These are phyloP conservation scores for Irena cyanogastra DNA, from an alignment of 2,113 vertebrate species.

Conservation along the genomic window DNA sequence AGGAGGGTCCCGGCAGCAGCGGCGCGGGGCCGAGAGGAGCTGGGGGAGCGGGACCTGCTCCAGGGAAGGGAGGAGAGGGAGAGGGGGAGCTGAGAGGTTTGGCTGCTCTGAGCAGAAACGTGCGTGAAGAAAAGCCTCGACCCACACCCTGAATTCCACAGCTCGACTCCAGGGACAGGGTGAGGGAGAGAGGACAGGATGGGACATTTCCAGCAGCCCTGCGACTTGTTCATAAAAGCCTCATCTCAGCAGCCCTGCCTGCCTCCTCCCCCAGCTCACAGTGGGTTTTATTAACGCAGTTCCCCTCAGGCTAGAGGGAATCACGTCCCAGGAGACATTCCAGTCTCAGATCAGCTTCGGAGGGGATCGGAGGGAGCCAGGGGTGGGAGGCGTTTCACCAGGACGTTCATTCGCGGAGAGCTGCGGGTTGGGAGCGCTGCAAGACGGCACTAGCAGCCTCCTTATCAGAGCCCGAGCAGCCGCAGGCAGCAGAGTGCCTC, in stretches of 20 bases:
- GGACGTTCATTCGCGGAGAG: not conserved
- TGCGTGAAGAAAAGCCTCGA: not conserved
- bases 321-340: slow-evolving; percentile 54
- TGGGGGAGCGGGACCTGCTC: not conserved
- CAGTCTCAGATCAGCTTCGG: not conserved
- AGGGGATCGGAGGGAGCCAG: slow-evolving; percentile 34
- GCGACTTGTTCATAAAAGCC: not conserved
- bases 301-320: slow-evolving; percentile 49
- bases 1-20: not conserved
- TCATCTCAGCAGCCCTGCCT: not conserved
- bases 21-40: not conserved
- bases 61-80: not conserved
- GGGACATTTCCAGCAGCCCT: slow-evolving; percentile 26
- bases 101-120: not conserved
- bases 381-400: slow-evolving; percentile 19
- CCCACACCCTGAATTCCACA: slow-evolving; percentile 48
- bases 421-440: not conserved
- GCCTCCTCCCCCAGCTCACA: slow-evolving; percentile 5
- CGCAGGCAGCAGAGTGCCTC: not conserved
- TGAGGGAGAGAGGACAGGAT: slow-evolving; percentile 31
- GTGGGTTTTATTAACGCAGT: slow-evolving; percentile 2
- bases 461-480: not conserved
- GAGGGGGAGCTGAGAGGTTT: not conserved
- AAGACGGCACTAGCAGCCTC: slow-evolving; percentile 11
- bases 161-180: not conserved